Evolutionary conservation across 92 coral and sea anemone genomes (phyloP), one percentile per base, ranked within the genome.

Genomic region (Zoanthus solanderi): DNA sequence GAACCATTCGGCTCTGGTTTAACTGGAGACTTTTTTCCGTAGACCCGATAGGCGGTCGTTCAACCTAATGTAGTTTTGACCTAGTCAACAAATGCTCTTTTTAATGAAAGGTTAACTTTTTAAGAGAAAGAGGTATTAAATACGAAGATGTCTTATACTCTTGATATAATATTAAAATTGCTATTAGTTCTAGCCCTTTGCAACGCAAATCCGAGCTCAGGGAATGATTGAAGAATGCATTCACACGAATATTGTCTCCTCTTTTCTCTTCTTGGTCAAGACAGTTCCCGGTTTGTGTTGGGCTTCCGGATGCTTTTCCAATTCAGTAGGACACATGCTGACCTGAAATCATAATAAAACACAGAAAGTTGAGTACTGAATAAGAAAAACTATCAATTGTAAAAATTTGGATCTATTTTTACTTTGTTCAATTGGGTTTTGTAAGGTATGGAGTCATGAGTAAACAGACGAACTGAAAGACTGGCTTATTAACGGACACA

Each of bases 251-350:
- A 97, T 97, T 4, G 99, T 97, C 86, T 97, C 99, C 45, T 97
- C 99, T 66, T 97, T 97, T 45, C 99, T 94, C 90, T 97, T 97
- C 91, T 97, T 97, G 66, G 96, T 95, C 53, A 97, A 88, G 50
- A 97, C 99, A 42, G 98, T 96, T 47, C 99, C 99, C 32, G 98
- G 98, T 54, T 97, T 97, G 92, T 95, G 98, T 47, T 97, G 99
- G 29, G 99, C 99, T 0, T 97, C 99, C 1, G 99, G 99, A 83
- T 97, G 99, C 71, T 97, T 97, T 1, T 92, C 94, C 63, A 97
- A 89, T 80, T 97, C 99, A 15, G 85, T n/a, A 0, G 99, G 99
- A 52, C 99, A 97, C 37, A 90, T 32, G 85, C 99, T 97, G 42
- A 94, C 97, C 99, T 97, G 90, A 30, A 71, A 54, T 75, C 18